Conservation (phyloP, 2,113 vertebrate genomes). For the Notothenia coriiceps region DNA sequence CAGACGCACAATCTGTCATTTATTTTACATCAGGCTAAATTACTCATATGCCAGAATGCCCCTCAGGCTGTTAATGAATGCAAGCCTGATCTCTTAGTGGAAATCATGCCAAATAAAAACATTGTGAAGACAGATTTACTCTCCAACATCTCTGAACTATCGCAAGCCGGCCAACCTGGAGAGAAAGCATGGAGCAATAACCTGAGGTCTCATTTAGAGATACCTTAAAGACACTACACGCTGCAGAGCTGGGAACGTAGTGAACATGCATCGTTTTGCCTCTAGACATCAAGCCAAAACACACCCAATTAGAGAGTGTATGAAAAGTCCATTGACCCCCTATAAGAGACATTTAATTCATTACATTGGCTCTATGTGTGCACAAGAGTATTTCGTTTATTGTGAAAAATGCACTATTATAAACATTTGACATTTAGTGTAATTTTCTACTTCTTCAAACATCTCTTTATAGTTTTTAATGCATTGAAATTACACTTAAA, state of each 20-base stretch:
- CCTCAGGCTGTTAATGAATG: constrained; percentile 31
- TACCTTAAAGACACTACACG: not conserved
- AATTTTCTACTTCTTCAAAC: no score
- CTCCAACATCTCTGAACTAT: not conserved
- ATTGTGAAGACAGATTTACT: constrained; percentile 45
- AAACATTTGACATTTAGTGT: no score
- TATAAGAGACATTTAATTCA: no score
- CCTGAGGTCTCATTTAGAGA: constrained; percentile 1
- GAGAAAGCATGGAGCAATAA: not conserved
- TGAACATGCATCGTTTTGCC: not conserved
- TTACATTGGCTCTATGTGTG: no score
- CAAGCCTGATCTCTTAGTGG: constrained; percentile 8
- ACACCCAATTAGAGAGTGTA: no score
- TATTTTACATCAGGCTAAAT: constrained; percentile 44
- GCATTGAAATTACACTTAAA: no score
- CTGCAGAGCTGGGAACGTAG: not conserved
- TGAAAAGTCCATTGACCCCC: no score
- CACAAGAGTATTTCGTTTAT: no score
- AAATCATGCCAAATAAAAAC: constrained; percentile 45
- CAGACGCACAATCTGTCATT: constrained; percentile 7
- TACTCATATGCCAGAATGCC: constrained; percentile 30
- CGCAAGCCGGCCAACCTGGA: not conserved
- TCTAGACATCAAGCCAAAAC: no score
- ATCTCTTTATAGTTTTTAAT: no score
- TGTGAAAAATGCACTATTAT: no score